Conservation (phyloP, 2,888 invertebrate species). For the Polylopha cassiicola region DNA sequence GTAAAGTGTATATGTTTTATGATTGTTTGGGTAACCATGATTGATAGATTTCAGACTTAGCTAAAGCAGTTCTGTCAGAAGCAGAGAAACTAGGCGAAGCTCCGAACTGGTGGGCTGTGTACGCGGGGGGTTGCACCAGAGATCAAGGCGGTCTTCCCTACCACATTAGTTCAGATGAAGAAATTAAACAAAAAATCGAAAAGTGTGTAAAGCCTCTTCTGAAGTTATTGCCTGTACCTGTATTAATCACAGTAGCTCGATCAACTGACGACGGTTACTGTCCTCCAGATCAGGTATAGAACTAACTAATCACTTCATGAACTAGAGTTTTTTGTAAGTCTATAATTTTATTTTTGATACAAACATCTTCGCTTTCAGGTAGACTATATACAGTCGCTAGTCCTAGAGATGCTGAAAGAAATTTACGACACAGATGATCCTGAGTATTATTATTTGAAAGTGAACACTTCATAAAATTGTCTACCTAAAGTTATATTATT, state of each 20-base stretch:
- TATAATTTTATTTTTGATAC: slow-evolving; percentile 6
- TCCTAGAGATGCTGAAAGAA: slow-evolving; percentile 76
- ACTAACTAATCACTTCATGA: neutral
- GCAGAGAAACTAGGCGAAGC: slow-evolving; percentile 77
- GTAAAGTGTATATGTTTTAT: slow-evolving; percentile 1
- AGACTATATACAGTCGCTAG: slow-evolving; percentile 84
- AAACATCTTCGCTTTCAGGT: slow-evolving; percentile 76
- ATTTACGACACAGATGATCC: slow-evolving; percentile 73
- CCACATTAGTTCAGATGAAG: slow-evolving; percentile 84
- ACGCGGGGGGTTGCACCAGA: slow-evolving; percentile 92
- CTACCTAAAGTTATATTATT: no score
- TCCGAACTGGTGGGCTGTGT: slow-evolving; percentile 88
- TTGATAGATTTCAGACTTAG: slow-evolving; percentile 64
- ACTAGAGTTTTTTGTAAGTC: neutral
- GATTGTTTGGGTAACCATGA: no score
- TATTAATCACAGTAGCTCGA: slow-evolving; percentile 86
- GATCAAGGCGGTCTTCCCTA: slow-evolving; percentile 91
- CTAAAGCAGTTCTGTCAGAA: slow-evolving; percentile 61
- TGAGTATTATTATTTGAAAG: slow-evolving; percentile 61
- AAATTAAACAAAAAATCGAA: slow-evolving; percentile 80
- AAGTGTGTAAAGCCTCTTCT: slow-evolving; percentile 78
- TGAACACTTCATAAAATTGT: slow-evolving; percentile 34
- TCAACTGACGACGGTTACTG: slow-evolving; percentile 94
- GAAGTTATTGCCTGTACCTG: slow-evolving; percentile 76
- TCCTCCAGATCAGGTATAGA: slow-evolving; percentile 81